Conservation (phyloP, 2,797 vertebrate species). For the Acipenser oxyrinchus region DNA sequence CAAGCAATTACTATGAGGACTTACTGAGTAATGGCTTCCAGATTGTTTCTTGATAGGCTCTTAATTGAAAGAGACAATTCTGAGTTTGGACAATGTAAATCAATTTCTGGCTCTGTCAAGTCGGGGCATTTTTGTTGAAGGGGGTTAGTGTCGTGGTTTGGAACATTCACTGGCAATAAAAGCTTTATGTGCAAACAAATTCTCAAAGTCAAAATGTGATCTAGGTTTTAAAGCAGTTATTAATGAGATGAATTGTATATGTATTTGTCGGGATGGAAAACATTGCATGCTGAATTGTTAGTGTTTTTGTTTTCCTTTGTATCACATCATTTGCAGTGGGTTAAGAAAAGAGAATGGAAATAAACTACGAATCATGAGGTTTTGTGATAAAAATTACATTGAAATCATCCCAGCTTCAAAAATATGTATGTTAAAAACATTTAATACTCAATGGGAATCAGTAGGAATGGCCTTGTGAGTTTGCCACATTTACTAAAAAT, state of each 20-base stretch:
- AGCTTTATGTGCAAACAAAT: conserved; percentile 27
- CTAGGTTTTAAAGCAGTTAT: background rate
- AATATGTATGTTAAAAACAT: background rate
- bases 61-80: conserved; percentile 89
- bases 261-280: conserved; percentile 8
- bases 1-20: conserved; percentile 87
- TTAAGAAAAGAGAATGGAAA: background rate
- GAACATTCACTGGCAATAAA: conserved; percentile 27
- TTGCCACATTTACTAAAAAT: no score
- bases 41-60: conserved; percentile 75
- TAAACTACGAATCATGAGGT: background rate
- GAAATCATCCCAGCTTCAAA: background rate
- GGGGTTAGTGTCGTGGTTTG: conserved; percentile 31
- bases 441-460: no score
- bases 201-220: conserved; percentile 13
- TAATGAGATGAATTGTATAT: no score
- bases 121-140: conserved; percentile 59
- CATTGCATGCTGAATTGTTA: background rate
- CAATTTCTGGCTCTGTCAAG: conserved; percentile 81
- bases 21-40: conserved; percentile 88
- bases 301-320: conserved; percentile 51
- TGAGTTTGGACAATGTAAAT: conserved; percentile 86
- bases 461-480: no score
- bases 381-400: background rate
- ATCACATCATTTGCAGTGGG: conserved; percentile 45